phyloP scores from a whole-genome alignment of 2,888 invertebrate species.

The Harpalus rubripes region DNA sequence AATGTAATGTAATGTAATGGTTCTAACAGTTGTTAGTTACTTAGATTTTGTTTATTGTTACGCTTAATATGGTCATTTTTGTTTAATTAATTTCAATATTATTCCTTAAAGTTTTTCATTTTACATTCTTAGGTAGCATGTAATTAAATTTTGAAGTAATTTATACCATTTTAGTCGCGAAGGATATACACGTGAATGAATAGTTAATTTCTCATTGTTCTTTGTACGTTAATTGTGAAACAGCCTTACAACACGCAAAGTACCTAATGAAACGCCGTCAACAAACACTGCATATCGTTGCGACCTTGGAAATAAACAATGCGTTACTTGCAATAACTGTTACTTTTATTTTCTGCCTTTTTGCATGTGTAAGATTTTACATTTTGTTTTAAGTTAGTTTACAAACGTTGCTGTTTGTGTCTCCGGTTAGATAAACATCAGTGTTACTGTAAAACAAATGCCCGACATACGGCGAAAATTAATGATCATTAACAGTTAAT shows the following conservation, averaged over 20 bases:
- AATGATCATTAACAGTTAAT: too few relatives aligned
- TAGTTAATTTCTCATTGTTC: constrained; percentile 51
- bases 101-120: too few relatives aligned
- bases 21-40: too few relatives aligned
- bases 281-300: constrained; percentile 17
- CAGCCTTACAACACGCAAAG: constrained; percentile 32
- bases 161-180: constrained; percentile 29
- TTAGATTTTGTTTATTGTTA: too few relatives aligned
- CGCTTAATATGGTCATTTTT: too few relatives aligned
- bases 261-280: constrained; percentile 39
- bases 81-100: too few relatives aligned
- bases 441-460: background rate
- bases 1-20: too few relatives aligned
- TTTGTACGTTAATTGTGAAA: constrained; percentile 49
- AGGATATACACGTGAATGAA: constrained; percentile 45
- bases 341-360: constrained; percentile 4
- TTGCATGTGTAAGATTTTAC: background rate
- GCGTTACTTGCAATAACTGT: background rate
- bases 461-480: too few relatives aligned
- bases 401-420: background rate
- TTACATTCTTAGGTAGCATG: background rate
- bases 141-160: constrained; percentile 20
- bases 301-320: constrained; percentile 30
- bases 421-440: constrained; percentile 13
- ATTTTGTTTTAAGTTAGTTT: background rate